Evolutionary conservation across 1,140 invertebrate species (phyloP).

Genomic region (Ceratoteleas bidentatus): DNA sequence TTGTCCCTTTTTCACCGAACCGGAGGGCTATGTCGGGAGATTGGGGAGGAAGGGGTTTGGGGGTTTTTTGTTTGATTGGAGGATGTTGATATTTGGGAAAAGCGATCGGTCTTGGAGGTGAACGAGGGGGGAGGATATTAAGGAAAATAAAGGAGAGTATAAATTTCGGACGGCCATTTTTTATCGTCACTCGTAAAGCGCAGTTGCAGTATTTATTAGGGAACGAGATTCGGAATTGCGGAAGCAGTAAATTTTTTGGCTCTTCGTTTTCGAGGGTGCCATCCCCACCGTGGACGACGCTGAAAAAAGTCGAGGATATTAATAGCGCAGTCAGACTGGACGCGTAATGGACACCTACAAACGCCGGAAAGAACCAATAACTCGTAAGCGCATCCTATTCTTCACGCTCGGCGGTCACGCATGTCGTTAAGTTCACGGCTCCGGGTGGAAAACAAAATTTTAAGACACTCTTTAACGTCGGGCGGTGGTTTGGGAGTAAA

Average conservation of each 20-base stretch:
- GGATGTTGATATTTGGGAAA: too few species aligned
- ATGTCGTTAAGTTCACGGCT: conserved; percentile 64
- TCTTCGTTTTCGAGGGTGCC: conserved; percentile 43
- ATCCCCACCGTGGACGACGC: conserved; percentile 26
- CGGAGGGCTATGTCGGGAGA: too few species aligned
- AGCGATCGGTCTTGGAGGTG: too few species aligned
- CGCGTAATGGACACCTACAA: conserved; percentile 76
- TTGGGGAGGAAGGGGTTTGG: too few species aligned
- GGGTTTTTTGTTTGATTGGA: too few species aligned
- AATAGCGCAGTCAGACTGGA: conserved; percentile 68
- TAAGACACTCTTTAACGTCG: conserved; percentile 34
- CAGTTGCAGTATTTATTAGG: conserved; percentile 44
- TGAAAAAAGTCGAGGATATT: conserved; percentile 51
- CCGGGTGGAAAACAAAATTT: conserved; percentile 34
- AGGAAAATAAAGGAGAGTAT: background rate
- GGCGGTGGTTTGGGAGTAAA: conserved; percentile 8
- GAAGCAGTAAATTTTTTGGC: conserved; percentile 67
- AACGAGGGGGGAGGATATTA: too few species aligned
- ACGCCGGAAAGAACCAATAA: conserved; percentile 77
- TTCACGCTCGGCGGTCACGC: conserved; percentile 71
- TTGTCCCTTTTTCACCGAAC: too few species aligned
- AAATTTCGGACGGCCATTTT: background rate
- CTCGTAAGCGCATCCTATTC: conserved; percentile 73
- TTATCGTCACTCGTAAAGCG: background rate
- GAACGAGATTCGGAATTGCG: conserved; percentile 43